Conservation (phyloP, 2,113 vertebrate species). For the Procavia capensis region DNA sequence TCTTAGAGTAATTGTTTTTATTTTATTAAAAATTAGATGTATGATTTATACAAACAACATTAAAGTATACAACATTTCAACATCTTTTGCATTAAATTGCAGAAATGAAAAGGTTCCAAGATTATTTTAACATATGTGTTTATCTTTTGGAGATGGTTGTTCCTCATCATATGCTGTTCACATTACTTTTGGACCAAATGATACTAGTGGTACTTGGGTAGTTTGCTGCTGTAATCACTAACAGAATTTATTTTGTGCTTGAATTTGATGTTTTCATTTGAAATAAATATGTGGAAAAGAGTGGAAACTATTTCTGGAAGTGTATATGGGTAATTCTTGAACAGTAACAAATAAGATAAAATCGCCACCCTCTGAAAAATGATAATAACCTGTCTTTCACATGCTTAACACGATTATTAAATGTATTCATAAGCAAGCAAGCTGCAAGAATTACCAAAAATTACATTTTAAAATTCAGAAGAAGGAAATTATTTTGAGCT, state of each 20-base stretch:
- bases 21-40: background rate
- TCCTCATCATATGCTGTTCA: background rate
- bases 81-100: background rate
- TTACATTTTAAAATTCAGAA: conserved; percentile 44
- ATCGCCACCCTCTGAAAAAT: background rate
- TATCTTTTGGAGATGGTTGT: background rate
- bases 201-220: background rate
- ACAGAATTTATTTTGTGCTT: background rate
- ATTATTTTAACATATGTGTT: background rate
- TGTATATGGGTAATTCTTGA: background rate
- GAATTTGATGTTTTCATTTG: conserved; percentile 39
- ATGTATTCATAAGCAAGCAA: background rate
- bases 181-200: background rate
- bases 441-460: background rate
- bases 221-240: background rate
- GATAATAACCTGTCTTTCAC: background rate
- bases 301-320: background rate
- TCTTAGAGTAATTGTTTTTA: conserved; percentile 57
- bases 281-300: conserved; percentile 30
- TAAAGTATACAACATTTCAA: background rate
- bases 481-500: conserved; percentile 29
- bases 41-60: background rate
- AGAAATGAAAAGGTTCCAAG: background rate
- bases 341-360: background rate
- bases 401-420: background rate